phyloP scores from a whole-genome alignment of 1,140 invertebrate species.

The Thaumetopoea pityocampa region DNA sequence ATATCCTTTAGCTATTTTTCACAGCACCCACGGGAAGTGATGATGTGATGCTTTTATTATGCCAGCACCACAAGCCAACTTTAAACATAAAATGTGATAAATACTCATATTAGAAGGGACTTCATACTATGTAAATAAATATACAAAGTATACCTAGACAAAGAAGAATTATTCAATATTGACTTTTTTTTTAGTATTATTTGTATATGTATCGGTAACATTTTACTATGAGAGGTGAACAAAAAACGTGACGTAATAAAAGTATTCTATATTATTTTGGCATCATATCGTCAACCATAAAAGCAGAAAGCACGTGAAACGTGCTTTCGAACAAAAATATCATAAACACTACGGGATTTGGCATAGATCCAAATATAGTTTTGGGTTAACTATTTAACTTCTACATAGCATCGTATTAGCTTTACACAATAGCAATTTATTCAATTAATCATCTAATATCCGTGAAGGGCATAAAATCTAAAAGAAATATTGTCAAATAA shows the following conservation, averaged over 20 bases:
- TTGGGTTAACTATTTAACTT: conserved; percentile 42
- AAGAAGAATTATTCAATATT: no score
- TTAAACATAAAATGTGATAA: no score
- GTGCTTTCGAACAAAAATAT: conserved; percentile 64
- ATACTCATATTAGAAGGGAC: no score
- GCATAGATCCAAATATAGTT: conserved; percentile 41
- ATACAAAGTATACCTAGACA: no score
- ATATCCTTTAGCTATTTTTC: no score
- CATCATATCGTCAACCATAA: conserved; percentile 42
- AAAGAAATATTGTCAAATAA: neutral
- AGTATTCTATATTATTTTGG: conserved; percentile 13
- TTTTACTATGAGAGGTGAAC: neutral
- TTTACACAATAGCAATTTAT: neutral
- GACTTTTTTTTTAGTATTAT: no score
- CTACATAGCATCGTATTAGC: conserved; percentile 12
- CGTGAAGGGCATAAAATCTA: neutral
- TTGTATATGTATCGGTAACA: neutral
- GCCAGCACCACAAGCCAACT: no score
- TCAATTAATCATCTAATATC: neutral
- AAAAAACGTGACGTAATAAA: neutral
- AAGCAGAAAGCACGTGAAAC: conserved; percentile 55
- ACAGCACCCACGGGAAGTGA: no score
- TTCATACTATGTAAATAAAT: no score
- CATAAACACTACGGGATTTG: conserved; percentile 58
- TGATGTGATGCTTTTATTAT: no score